A percentile compares a stretch with the other conserved stretches of the same genome.
Evolutionary conservation across 2,113 vertebrate species (phyloP).

Genomic region (Halichoeres trimaculatus): DNA sequence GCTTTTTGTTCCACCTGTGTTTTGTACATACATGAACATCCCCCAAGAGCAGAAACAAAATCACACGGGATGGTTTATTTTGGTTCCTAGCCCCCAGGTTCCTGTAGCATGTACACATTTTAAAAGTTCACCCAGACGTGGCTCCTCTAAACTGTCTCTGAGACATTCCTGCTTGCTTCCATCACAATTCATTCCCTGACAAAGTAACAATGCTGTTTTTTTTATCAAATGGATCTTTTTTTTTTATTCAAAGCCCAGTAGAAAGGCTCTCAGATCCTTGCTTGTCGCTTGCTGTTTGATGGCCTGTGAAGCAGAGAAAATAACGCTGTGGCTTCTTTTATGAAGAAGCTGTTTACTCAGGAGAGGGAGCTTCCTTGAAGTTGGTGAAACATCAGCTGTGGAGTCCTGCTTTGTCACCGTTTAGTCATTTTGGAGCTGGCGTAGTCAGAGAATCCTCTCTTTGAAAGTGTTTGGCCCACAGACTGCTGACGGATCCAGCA

Average conservation of each 20-base stretch:
- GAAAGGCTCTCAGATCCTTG: too few relatives aligned
- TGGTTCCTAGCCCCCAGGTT: not conserved
- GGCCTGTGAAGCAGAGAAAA: not conserved
- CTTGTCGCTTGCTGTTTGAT: not conserved
- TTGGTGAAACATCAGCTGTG: conserved; percentile 50
- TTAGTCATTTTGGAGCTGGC: conserved; percentile 55
- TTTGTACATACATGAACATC: not conserved
- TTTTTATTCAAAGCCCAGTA: too few relatives aligned
- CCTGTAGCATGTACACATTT: not conserved
- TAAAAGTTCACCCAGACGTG: not conserved
- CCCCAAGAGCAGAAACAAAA: not conserved
- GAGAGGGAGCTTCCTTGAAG: conserved; percentile 28
- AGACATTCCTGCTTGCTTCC: too few relatives aligned
- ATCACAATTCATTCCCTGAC: too few relatives aligned
- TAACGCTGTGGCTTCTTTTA: conserved; percentile 2
- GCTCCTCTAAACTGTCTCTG: not conserved
- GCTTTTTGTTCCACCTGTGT: not conserved
- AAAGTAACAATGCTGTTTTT: too few relatives aligned
- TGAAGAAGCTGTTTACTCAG: conserved; percentile 3
- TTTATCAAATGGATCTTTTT: too few relatives aligned
- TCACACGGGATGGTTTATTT: not conserved
- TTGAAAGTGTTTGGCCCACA: conserved; percentile 50
- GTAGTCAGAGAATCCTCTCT: conserved; percentile 43
- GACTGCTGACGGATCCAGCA: conserved; percentile 48
- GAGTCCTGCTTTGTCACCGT: conserved; percentile 60